Conservation (phyloP, 2,797 vertebrate species). For the Sebastes melanostomus region DNA sequence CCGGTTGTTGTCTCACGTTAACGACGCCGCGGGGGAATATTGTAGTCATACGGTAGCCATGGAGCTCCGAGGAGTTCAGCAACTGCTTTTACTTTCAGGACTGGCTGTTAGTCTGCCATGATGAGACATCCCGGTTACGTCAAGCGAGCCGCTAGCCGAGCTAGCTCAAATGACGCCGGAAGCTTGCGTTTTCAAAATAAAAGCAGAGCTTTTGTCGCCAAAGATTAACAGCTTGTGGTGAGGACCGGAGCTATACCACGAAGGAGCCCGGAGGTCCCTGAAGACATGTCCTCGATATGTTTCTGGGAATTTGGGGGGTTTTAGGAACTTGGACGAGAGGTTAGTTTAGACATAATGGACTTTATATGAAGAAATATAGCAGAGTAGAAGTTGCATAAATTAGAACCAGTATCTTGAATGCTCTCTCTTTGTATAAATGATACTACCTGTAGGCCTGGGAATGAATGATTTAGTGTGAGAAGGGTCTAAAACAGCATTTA, state of each 20-base stretch:
- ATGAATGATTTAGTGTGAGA: background rate
- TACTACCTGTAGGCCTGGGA: background rate
- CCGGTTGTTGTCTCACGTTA: background rate
- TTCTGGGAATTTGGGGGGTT: background rate
- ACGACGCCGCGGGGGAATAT: background rate
- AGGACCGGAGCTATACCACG: background rate
- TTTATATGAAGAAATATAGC: background rate
- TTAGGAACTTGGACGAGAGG: background rate
- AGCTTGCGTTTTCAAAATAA: slow-evolving; percentile 52
- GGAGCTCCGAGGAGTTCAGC: background rate
- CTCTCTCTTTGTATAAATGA: background rate
- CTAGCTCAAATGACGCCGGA: slow-evolving; percentile 20
- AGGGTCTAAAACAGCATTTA: background rate
- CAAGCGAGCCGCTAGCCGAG: slow-evolving; percentile 22
- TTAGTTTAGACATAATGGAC: background rate
- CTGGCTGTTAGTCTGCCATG: slow-evolving; percentile 63
- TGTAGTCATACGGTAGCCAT: background rate
- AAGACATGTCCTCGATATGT: background rate
- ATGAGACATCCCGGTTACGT: slow-evolving; percentile 73
- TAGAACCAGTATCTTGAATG: background rate
- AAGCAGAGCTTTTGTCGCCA: background rate
- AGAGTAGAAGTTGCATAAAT: background rate
- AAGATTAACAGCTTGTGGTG: too few species aligned
- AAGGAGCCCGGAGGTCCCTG: background rate
- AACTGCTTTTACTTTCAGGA: slow-evolving; percentile 42